Conservation (phyloP, 2,797 vertebrate species). For the Anomalospiza imberbis region DNA sequence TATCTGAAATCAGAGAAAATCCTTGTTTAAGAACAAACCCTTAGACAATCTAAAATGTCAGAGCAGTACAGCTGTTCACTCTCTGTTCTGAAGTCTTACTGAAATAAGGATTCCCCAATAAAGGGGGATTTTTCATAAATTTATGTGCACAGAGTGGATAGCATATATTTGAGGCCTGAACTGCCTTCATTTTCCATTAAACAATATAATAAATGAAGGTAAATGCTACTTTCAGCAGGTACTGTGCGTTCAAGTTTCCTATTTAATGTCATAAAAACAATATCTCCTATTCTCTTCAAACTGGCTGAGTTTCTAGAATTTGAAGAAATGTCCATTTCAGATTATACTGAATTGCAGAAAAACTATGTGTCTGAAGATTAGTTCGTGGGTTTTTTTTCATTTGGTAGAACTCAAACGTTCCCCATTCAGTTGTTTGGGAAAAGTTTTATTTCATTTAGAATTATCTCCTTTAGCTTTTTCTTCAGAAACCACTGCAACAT, state of each 20-base stretch:
- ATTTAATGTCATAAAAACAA: neutral
- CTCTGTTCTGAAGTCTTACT: neutral
- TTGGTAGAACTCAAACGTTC: neutral
- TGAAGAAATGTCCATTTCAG: neutral
- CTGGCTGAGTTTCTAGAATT: neutral
- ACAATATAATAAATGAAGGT: neutral
- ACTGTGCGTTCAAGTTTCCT: neutral
- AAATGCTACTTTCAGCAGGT: neutral
- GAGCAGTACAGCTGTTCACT: neutral
- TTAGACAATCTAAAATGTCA: neutral
- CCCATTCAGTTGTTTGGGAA: neutral
- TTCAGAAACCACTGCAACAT: neutral
- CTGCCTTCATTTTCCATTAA: neutral
- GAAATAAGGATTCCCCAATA: neutral
- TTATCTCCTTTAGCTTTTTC: neutral
- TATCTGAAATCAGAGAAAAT: neutral
- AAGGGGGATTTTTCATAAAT: neutral
- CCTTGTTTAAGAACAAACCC: neutral
- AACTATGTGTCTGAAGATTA: neutral
- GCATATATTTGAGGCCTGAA: neutral
- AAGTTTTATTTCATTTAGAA: neutral
- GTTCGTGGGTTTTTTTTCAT: neutral
- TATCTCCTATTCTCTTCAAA: neutral
- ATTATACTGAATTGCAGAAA: neutral
- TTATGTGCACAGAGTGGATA: neutral